Evolutionary conservation across 2,888 invertebrate genomes (phyloP), one percentile per base, ranked within the genome.

Genomic region (Salpingus planirostris): DNA sequence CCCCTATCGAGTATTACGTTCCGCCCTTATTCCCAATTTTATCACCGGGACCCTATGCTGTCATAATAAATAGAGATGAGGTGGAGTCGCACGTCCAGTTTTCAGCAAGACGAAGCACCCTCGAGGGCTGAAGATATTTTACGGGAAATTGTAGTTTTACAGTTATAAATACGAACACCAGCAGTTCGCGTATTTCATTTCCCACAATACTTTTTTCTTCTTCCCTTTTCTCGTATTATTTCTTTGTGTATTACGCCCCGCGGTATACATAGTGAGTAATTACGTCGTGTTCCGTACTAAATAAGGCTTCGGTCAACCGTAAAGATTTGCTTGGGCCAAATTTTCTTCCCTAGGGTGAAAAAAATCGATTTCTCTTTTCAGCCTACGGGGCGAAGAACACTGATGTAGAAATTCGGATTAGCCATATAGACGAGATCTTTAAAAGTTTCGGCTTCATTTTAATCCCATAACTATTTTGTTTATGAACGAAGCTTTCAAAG

Each of bases 131-230:
- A 8, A 28, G 31, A 35, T 40, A 35, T 40, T 38, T 40, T 31
- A 36, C 29, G 26, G 37, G 28, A 40, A 40, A 42, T 42, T 40
- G 37, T 28, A 28, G 27, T 34, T 37, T 38, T 40, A 30, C 42
- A 35, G 38, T 29, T 35, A 33, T 33, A 37, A 32, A 35, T 30
- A 35, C 22, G 21, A 21, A 21, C 28, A 15, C 18, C 28, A 18
- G 21, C 13, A 24, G 18, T 31, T 31, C n/a, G 11, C 24, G 24
- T 11, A 7, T 5, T 11, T 10, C 5, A 24, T 10, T n/a, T 10
- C 5, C 23, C 14, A 27, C 13, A 13, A 29, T 29, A 29, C 30
- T 33, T 29, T 29, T 27, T 33, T 29, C 27, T 27, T 24, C 18
- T 27, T 15, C 30, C 29, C 26, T 29, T 27, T 33, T 29, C 27